Evolutionary conservation across 2,797 vertebrate genomes (phyloP).

Genomic region (Myoxocephalus aenaeus): DNA sequence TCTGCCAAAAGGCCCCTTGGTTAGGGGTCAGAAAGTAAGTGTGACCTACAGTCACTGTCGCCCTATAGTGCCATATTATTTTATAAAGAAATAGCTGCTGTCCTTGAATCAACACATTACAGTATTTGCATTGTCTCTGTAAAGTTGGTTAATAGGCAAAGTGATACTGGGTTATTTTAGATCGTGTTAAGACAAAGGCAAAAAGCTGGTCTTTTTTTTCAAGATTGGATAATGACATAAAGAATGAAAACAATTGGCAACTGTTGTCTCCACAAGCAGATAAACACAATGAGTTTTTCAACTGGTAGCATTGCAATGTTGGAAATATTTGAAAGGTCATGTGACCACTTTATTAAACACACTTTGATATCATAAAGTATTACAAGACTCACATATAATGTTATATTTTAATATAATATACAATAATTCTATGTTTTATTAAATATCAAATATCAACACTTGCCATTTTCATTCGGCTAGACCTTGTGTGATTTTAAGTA

Average conservation of each 20-base stretch:
- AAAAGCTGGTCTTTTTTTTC: not conserved
- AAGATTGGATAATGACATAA: not conserved
- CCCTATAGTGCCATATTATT: not conserved
- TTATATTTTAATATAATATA: not conserved
- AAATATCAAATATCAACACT: not conserved
- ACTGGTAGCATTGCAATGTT: not conserved
- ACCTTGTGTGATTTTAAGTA: not conserved
- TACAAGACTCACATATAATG: not conserved
- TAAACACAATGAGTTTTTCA: not conserved
- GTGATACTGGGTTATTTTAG: not conserved
- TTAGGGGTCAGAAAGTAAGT: constrained; percentile 16
- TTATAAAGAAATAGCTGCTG: not conserved
- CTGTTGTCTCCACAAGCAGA: not conserved
- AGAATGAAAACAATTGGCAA: not conserved
- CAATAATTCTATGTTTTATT: not conserved
- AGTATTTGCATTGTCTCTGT: not conserved
- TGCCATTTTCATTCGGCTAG: not conserved
- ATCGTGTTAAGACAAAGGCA: too few species aligned
- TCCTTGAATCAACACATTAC: constrained; percentile 6
- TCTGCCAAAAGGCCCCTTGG: not conserved
- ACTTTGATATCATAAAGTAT: not conserved
- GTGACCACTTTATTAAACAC: not conserved
- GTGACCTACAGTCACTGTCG: constrained; percentile 8
- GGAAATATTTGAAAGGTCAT: not conserved
- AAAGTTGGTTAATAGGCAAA: not conserved